These are phyloP conservation scores for Spheniscus humboldti DNA, from an alignment of 2,797 vertebrate genomes.

Conservation along the genomic window DNA sequence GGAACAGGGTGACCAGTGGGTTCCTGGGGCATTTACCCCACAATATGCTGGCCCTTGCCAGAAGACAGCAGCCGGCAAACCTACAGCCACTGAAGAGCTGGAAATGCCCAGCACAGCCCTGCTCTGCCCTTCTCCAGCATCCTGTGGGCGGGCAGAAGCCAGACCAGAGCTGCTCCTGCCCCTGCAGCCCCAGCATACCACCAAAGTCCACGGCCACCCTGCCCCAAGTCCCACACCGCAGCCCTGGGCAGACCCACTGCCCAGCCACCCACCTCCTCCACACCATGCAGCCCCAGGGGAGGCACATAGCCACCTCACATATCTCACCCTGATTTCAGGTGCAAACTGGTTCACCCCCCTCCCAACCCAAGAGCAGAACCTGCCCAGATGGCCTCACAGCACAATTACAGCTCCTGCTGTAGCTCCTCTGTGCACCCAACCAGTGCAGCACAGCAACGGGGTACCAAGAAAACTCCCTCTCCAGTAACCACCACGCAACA, in stretches of 20 bases:
- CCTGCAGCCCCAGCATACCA: neutral
- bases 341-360: fast-evolving
- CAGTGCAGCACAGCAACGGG: fast-evolving
- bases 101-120: neutral
- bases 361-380: neutral
- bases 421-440: neutral
- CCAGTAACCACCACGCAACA: neutral
- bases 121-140: neutral
- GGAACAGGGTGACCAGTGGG: fast-evolving
- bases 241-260: neutral
- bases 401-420: neutral
- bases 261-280: neutral
- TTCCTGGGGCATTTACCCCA: neutral
- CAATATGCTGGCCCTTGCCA: neutral
- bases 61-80: neutral
- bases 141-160: neutral
- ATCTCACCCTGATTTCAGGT: neutral
- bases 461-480: neutral
- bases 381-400: neutral
- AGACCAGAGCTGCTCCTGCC: neutral
- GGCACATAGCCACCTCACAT: neutral
- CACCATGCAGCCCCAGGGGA: fast-evolving
- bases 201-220: neutral
- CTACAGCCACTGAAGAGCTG: neutral
- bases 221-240: neutral